Evolutionary conservation across 1,140 invertebrate species (phyloP), one percentile per base, ranked within the genome.

Genomic region (Meloidogyne chitwoodi): DNA sequence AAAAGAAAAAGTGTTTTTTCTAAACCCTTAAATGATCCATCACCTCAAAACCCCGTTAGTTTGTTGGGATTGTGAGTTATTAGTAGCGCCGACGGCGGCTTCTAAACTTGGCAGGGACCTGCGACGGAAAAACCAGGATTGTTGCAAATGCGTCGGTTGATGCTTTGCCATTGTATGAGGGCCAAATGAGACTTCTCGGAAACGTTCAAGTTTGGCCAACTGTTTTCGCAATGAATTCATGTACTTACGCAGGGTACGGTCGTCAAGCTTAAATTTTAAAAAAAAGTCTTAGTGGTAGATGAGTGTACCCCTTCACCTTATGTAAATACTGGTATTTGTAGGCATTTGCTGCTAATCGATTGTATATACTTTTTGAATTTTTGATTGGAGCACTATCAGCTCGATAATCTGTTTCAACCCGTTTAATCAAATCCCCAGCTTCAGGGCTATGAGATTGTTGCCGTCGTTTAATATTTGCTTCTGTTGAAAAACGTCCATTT

Each of bases 281-380:
- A 1, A 24, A 77, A 76, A 19, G 2, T 61, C 12, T 69, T 56
- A n/a, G n/a, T n/a, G n/a, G n/a, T n/a, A n/a, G n/a, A 34, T 29
- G 14, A 26, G 4, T 22, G 0, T 44, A 16, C 22, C 4, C 10
- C 10, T 1, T 11, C 34, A 85, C 84, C 84, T 85, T 85, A 67
- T 85, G 84, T 68, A 85, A 74, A 75, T 87, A 87, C 11, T 79
- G 80, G 61, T 86, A 85, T 62, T 87, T 81, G 63, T 84, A 85
- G 8, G 77, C 80, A 69, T 78, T 85, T 5, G 83, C 83, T 22
- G 83, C 81, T 27, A 83, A 61, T 24, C 81, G 77, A 34, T 77
- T 74, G 62, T 84, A 83, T 1, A 85, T 76, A 64, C 71, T 85
- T 27, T 77, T 81, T 8, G 76, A 63, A 38, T 73, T 80, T 48